Conservation (phyloP, 2,113 vertebrate species). For the Perca flavescens region DNA sequence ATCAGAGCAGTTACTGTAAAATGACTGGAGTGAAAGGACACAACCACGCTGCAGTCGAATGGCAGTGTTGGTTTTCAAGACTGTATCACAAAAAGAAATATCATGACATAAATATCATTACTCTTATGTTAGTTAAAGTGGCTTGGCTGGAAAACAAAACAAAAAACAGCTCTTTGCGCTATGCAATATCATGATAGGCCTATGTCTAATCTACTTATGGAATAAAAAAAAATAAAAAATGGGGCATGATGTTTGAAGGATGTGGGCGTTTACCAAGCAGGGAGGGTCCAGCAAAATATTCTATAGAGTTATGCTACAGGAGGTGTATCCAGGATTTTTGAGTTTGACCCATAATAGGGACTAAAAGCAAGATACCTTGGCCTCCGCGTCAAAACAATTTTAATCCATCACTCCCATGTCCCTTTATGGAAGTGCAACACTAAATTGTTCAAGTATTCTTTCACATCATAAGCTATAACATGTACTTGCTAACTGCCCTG, state of each 20-base stretch:
- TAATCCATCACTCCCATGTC: not conserved
- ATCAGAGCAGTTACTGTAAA: not conserved
- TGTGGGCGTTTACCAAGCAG: not conserved
- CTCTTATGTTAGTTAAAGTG: no score
- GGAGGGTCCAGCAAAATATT: not conserved
- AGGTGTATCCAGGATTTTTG: not conserved
- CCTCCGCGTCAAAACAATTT: not conserved
- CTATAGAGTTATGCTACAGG: not conserved
- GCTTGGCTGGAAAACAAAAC: not conserved
- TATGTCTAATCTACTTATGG: not conserved
- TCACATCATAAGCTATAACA: not conserved
- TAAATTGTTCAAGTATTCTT: not conserved
- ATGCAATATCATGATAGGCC: no score
- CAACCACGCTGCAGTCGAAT: not conserved
- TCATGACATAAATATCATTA: no score
- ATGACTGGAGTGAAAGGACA: not conserved
- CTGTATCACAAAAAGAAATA: not conserved
- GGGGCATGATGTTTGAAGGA: not conserved
- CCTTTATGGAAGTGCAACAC: not conserved
- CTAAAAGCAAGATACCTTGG: not conserved
- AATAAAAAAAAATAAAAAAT: not conserved
- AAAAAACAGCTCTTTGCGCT: not conserved
- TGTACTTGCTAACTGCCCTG: not conserved
- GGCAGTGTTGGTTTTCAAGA: not conserved
- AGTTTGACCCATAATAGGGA: not conserved